A percentile compares a stretch with the other conserved stretches of the same genome.
Evolutionary conservation across 2,113 vertebrate species (phyloP).

Genomic region (Rutilus rutilus): DNA sequence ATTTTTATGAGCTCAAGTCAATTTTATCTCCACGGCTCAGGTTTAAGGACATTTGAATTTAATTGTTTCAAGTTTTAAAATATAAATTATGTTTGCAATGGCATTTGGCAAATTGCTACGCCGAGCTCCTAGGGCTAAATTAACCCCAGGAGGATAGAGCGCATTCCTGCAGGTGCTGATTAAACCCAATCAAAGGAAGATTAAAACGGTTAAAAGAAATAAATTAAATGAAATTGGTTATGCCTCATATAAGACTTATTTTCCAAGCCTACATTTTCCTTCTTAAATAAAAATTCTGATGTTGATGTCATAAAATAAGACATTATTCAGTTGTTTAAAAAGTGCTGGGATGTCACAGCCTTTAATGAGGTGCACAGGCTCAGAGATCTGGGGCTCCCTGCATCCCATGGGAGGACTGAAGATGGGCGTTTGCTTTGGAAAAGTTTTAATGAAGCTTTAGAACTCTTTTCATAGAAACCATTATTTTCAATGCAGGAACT

Average conservation of each 20-base stretch:
- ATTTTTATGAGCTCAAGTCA: background rate
- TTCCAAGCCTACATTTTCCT: background rate
- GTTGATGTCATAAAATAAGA: constrained; percentile 47
- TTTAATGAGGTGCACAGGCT: constrained; percentile 68
- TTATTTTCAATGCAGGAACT: constrained; percentile 10
- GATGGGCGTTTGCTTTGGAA: constrained; percentile 62
- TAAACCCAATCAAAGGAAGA: constrained; percentile 18
- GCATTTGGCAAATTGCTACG: constrained; percentile 57
- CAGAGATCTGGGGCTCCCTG: constrained; percentile 59
- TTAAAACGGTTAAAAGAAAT: constrained; percentile 31
- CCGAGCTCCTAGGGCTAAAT: constrained; percentile 53
- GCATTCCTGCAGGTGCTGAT: constrained; percentile 34
- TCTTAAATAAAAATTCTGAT: background rate
- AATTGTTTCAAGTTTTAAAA: constrained; percentile 52
- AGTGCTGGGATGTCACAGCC: constrained; percentile 59
- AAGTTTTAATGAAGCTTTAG: constrained; percentile 72
- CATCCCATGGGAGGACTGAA: constrained; percentile 55
- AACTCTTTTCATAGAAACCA: constrained; percentile 57
- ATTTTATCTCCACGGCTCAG: constrained; percentile 19
- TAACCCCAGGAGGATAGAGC: constrained; percentile 50
- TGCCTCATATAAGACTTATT: constrained; percentile 39
- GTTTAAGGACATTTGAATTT: constrained; percentile 28
- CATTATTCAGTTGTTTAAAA: constrained; percentile 54
- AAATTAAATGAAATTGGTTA: constrained; percentile 50
- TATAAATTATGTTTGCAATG: constrained; percentile 44